Percentiles rank a stretch among this genome's conserved stretches.
Conservation (phyloP, 1,140 invertebrate genomes). For the Tyrophagus putrescentiae region DNA sequence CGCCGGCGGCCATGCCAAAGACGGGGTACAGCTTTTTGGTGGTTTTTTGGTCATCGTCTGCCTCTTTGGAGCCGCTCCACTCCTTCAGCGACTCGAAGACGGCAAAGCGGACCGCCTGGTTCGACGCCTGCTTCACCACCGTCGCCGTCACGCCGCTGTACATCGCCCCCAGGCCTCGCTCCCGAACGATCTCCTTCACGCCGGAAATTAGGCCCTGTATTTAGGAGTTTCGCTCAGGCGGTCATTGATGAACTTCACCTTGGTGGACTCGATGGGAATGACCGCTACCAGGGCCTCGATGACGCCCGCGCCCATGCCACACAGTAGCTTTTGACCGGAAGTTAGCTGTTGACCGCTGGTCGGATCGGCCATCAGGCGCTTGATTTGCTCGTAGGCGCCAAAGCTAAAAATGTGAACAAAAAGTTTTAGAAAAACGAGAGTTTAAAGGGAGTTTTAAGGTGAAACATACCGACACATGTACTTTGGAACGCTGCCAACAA, state of each 20-base stretch:
- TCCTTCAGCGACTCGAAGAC: slow-evolving; percentile 93
- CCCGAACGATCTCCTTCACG: slow-evolving; percentile 64
- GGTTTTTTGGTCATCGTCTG: slow-evolving; percentile 29
- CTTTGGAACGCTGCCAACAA: slow-evolving; percentile 94
- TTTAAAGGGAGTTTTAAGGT: background rate
- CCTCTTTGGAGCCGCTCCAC: slow-evolving; percentile 52
- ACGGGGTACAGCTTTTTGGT: slow-evolving; percentile 64
- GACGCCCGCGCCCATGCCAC: slow-evolving; percentile 86
- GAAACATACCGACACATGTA: slow-evolving; percentile 60
- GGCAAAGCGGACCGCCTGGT: slow-evolving; percentile 95
- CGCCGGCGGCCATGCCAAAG: slow-evolving; percentile 85
- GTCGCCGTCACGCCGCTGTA: slow-evolving; percentile 66
- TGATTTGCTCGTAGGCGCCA: slow-evolving; percentile 91
- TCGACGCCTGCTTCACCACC: slow-evolving; percentile 92
- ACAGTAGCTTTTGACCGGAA: slow-evolving; percentile 56
- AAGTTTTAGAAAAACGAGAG: background rate
- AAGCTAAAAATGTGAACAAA: slow-evolving; percentile 48
- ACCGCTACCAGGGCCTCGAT: slow-evolving; percentile 88
- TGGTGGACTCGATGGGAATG: slow-evolving; percentile 98
- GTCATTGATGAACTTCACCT: slow-evolving; percentile 99
- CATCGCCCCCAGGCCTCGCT: slow-evolving; percentile 52
- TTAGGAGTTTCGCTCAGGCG: slow-evolving; percentile 78
- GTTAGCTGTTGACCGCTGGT: slow-evolving; percentile 66
- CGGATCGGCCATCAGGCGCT: slow-evolving; percentile 54
- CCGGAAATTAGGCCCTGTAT: slow-evolving; percentile 90